These are phyloP conservation scores for Brassicogethes aeneus DNA, from an alignment of 2,888 invertebrate genomes.

Conservation along the genomic window DNA sequence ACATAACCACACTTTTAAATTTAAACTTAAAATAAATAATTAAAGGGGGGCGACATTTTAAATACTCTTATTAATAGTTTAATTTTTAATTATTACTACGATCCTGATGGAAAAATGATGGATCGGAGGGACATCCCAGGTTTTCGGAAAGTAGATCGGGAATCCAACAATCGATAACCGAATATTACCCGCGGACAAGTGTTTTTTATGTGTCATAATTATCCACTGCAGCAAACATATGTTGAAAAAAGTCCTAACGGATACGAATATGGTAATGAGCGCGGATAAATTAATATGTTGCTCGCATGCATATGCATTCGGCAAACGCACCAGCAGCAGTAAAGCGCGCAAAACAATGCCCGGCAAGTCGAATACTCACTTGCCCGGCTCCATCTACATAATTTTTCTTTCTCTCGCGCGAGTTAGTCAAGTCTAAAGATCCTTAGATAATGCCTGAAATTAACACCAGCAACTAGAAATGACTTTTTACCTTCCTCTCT, in stretches of 20 bases:
- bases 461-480: slow-evolving; percentile 39
- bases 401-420: slow-evolving; percentile 44
- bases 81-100: too few species aligned
- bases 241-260: slow-evolving; percentile 43
- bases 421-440: slow-evolving; percentile 45
- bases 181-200: slow-evolving; percentile 21
- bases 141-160: too few species aligned
- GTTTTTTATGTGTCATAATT: slow-evolving; percentile 38
- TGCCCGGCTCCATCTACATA: slow-evolving; percentile 37
- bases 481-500: slow-evolving; percentile 22
- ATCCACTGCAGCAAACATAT: slow-evolving; percentile 39
- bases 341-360: slow-evolving; percentile 33
- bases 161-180: slow-evolving; percentile 12
- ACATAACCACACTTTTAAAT: too few species aligned
- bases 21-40: too few species aligned
- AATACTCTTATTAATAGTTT: too few species aligned
- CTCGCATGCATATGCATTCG: slow-evolving; percentile 44
- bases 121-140: too few species aligned
- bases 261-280: slow-evolving; percentile 45
- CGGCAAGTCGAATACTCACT: slow-evolving; percentile 22
- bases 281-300: slow-evolving; percentile 46
- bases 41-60: too few species aligned
- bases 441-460: slow-evolving; percentile 43
- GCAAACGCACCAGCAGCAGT: slow-evolving; percentile 22
- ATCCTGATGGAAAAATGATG: too few species aligned